Conservation (phyloP, 2,888 invertebrate species). For the Plutella xylostella region DNA sequence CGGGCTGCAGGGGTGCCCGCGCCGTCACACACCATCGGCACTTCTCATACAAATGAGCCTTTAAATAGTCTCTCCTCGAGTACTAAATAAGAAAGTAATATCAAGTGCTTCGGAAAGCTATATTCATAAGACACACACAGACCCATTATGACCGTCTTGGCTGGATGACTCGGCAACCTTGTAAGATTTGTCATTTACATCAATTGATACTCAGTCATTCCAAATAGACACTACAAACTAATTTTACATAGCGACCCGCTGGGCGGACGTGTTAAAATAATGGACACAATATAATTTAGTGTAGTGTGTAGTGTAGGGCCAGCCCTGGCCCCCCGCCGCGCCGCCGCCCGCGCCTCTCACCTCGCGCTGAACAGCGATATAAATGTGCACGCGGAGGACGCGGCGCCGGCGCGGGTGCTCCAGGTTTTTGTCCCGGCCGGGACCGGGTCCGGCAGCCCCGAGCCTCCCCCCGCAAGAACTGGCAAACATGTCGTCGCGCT, state of each 20-base stretch:
- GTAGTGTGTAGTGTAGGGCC: constrained; percentile 24
- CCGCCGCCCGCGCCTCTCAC: constrained; percentile 62
- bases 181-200: not conserved
- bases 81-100: too few species aligned
- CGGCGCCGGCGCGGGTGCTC: constrained; percentile 7
- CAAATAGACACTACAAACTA: not conserved
- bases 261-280: constrained; percentile 8
- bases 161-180: not conserved
- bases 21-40: too few species aligned
- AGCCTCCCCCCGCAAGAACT: not conserved
- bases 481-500: constrained; percentile 1
- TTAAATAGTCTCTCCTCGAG: too few species aligned
- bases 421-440: constrained; percentile 2
- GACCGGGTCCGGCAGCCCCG: too few species aligned
- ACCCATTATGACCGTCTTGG: not conserved
- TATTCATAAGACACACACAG: not conserved
- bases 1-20: too few species aligned
- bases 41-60: too few species aligned
- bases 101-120: too few species aligned
- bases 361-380: constrained; percentile 62
- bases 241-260: constrained; percentile 5
- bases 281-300: constrained; percentile 4
- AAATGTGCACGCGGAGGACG: constrained; percentile 54
- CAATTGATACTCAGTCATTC: too few species aligned
- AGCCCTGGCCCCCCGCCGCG: constrained; percentile 53